Conservation (phyloP, 2,888 invertebrate genomes). For the Tanaodytes sp. region DNA sequence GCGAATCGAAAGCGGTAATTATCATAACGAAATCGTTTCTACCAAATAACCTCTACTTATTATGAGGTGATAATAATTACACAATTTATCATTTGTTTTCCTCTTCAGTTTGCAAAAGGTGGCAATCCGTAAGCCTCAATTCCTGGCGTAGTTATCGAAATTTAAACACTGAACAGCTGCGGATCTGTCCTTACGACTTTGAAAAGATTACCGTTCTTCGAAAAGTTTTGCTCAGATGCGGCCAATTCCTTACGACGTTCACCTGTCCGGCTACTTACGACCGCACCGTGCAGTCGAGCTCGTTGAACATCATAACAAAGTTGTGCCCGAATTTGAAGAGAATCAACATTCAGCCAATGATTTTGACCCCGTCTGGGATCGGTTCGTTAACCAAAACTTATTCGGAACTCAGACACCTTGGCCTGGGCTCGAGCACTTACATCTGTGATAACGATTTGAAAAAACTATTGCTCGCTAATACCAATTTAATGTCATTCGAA, state of each 20-base stretch:
- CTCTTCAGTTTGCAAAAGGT: conserved; percentile 75
- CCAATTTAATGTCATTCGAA: conserved; percentile 62
- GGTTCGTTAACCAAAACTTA: conserved; percentile 74
- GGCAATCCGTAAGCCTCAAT: conserved; percentile 75
- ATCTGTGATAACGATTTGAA: conserved; percentile 65
- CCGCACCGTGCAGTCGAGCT: conserved; percentile 75
- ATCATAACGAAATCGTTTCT: too few relatives aligned
- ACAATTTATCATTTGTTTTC: neutral
- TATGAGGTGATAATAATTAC: neutral
- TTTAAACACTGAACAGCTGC: conserved; percentile 59
- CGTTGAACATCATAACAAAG: conserved; percentile 76
- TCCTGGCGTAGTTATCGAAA: conserved; percentile 73
- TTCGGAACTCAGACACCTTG: conserved; percentile 73
- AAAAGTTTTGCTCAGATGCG: conserved; percentile 75
- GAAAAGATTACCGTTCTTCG: conserved; percentile 71
- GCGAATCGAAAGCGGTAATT: conserved; percentile 74
- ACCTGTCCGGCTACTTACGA: conserved; percentile 73
- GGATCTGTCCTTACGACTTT: conserved; percentile 36
- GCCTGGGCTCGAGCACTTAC: conserved; percentile 74
- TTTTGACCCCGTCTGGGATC: conserved; percentile 75
- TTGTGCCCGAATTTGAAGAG: conserved; percentile 76
- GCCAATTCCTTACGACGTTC: conserved; percentile 73
- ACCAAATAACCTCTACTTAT: too few relatives aligned
- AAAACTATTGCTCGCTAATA: conserved; percentile 62
- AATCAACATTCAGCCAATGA: conserved; percentile 74